Conservation (phyloP, 2,888 invertebrate genomes). For the Therioaphis trifolii region DNA sequence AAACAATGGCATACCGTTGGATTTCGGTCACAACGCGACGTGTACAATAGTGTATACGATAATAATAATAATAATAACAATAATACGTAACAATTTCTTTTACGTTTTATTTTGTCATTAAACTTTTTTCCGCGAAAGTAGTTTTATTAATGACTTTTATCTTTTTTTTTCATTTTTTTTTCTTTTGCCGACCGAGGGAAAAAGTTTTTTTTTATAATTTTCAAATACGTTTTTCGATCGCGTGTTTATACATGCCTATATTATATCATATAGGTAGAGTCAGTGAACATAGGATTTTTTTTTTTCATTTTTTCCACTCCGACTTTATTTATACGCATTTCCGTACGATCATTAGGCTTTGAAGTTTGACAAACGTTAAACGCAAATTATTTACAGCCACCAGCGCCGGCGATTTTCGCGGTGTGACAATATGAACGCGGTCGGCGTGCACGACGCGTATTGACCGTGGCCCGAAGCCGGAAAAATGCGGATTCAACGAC, state of each 20-base stretch:
- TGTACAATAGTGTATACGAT: not conserved
- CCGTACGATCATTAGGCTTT: not conserved
- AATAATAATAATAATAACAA: no score
- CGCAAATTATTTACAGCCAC: slow-evolving; percentile 36
- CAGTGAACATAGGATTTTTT: not conserved
- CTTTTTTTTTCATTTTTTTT: no score
- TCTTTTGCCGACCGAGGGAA: not conserved
- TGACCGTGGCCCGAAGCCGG: not conserved
- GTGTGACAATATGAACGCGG: slow-evolving; percentile 11
- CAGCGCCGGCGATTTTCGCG: not conserved
- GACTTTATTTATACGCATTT: not conserved
- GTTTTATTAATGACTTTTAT: not conserved
- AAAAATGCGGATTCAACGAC: slow-evolving; percentile 27
- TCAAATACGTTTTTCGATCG: not conserved
- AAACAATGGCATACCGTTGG: not conserved
- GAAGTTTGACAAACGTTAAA: slow-evolving; percentile 12
- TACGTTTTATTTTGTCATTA: not conserved
- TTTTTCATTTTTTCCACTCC: not conserved
- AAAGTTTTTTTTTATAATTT: not conserved
- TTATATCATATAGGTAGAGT: no score
- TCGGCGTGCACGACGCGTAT: not conserved
- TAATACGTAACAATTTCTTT: not conserved
- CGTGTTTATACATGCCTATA: not conserved
- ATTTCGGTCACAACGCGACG: not conserved
- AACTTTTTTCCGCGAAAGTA: not conserved